A percentile compares a stretch with the other conserved stretches of the same genome.
Conservation (phyloP, 2,797 vertebrate genomes). For the Acanthurus leucopareius region DNA sequence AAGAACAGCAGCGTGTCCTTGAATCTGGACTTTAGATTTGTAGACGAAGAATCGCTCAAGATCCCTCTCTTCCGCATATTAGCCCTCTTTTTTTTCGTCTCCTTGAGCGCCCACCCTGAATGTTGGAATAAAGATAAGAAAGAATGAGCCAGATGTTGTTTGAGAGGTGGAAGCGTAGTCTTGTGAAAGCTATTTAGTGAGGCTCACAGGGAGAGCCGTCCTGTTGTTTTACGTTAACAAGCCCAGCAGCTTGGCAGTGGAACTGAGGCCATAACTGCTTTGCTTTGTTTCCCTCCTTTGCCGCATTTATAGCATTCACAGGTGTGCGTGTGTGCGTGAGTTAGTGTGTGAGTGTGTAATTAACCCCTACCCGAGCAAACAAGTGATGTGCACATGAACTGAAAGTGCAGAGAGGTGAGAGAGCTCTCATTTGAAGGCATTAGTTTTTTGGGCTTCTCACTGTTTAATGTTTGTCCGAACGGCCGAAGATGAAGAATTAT, state of each 20-base stretch:
- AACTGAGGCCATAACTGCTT: slow-evolving; percentile 69
- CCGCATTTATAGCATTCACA: slow-evolving; percentile 75
- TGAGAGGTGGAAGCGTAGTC: slow-evolving; percentile 31
- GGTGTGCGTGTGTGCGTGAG: slow-evolving; percentile 66
- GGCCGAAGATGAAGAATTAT: slow-evolving; percentile 45
- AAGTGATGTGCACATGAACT: slow-evolving; percentile 67
- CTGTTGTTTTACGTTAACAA: slow-evolving; percentile 81
- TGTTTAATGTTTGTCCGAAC: slow-evolving; percentile 18
- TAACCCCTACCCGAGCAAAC: slow-evolving; percentile 67
- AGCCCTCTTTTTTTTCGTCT: slow-evolving; percentile 22
- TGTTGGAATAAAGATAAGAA: slow-evolving; percentile 61
- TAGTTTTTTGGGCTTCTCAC: slow-evolving; percentile 13
- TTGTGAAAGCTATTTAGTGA: slow-evolving; percentile 73
- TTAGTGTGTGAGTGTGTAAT: slow-evolving; percentile 64
- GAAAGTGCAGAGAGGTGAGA: slow-evolving; percentile 39
- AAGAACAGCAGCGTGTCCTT: slow-evolving; percentile 23
- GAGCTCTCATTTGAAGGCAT: slow-evolving; percentile 35
- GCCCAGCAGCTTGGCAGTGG: slow-evolving; percentile 76
- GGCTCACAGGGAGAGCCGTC: slow-evolving; percentile 70
- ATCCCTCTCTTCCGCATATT: slow-evolving; percentile 21
- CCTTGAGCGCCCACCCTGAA: slow-evolving; percentile 65
- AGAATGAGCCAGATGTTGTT: slow-evolving; percentile 72
- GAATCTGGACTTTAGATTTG: slow-evolving; percentile 37
- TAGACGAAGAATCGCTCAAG: slow-evolving; percentile 1
- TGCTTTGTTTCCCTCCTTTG: slow-evolving; percentile 44